Base-by-base conservation (phyloP, 2,888 invertebrate species). In the Drosophila kuntzei region DNA sequence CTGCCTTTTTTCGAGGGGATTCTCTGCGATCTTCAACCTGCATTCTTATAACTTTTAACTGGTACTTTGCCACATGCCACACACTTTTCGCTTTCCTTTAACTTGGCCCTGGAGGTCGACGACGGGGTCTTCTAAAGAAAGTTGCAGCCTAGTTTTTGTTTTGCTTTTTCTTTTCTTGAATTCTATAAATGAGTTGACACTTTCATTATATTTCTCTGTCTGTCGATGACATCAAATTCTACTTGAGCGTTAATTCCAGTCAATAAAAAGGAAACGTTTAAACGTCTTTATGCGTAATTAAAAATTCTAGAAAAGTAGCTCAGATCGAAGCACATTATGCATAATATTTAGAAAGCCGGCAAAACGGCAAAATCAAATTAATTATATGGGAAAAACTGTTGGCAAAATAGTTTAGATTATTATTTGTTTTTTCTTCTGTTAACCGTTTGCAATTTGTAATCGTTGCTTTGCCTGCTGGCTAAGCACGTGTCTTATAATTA, bases 261-360 rank as follows among this genome's bases (percentile, higher is more conserved):
- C 83, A 85, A 85, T 85, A 80, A 87, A 79, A 79, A 79, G 81
- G 50, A 81, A 87, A 58, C 86, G 80, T 72, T 87, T 87, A 84
- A 54, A 20, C 14, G 55, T 44, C 16, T 51, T 44, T 62, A 62
- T 55, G 29, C 55, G 55, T 68, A 76, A 83, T 81, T 80, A 80
- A 73, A 76, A 77, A 73, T 71, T 68, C 80, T 82, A 82, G 79
- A 67, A 87, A 83, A 84, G 63, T 87, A 68, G 81, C 87, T 64
- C 84, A 79, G 68, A 65, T 73, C 75, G 69, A 69, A 60, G 50
- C 41, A 49, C 29, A 49, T 47, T 67, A 54, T 58, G 41, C 22
- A 49, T 67, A 36, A 20, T 32, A 18, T 43, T 70, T 83, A 86
- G 87, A 82, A 85, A 83, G 86, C 83, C 75, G 65, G 62, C 69